Conservation (phyloP, 2,113 vertebrate species). For the Chlorodrepanis virens region DNA sequence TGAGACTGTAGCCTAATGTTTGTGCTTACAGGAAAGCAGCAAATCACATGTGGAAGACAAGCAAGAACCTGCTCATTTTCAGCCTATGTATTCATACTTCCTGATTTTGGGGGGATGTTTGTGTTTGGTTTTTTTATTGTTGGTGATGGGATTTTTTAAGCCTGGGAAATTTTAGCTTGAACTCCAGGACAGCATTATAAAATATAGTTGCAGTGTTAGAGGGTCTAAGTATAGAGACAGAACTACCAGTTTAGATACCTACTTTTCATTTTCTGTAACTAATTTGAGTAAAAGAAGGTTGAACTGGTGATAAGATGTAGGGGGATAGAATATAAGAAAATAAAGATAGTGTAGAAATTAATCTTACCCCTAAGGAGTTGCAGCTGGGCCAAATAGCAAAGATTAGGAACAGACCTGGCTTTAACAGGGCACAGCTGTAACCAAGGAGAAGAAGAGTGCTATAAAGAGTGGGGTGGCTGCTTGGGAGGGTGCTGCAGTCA, state of each 20-base stretch:
- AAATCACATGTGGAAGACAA: background rate
- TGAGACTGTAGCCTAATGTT: background rate
- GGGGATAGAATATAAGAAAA: no score
- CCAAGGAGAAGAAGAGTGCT: no score
- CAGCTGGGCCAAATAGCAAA: no score
- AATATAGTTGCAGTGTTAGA: background rate
- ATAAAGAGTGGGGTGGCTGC: no score
- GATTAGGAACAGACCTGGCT: no score
- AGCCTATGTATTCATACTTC: background rate
- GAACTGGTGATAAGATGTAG: background rate
- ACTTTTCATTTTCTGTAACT: background rate
- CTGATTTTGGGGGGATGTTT: accelerated
- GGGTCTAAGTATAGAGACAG: background rate
- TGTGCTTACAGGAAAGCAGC: background rate
- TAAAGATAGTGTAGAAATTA: no score
- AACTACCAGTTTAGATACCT: background rate
- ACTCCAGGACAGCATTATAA: background rate
- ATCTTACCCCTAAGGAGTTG: no score
- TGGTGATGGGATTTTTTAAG: background rate
- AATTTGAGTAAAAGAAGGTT: background rate
- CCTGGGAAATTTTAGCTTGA: background rate
- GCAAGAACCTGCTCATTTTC: background rate
- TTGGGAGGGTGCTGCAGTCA: no score
- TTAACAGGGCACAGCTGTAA: no score
- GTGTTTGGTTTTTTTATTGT: background rate